phyloP scores from a whole-genome alignment of 2,113 vertebrate genomes.

The Eleginops maclovinus region DNA sequence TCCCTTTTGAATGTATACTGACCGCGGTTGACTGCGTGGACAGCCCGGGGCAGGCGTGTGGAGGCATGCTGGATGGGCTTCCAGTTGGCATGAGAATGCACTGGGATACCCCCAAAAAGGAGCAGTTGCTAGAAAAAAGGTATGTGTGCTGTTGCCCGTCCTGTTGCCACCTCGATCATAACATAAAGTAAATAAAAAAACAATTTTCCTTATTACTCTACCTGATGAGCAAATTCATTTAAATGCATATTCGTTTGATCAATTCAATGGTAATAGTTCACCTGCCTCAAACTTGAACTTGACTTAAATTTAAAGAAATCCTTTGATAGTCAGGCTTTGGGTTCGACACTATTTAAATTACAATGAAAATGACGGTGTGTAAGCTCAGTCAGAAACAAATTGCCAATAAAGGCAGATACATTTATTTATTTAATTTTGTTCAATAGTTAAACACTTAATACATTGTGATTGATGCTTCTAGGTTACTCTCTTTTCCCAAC shows the following conservation, averaged over 20 bases:
- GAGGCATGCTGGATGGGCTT: constrained; percentile 36
- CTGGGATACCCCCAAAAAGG: constrained; percentile 11
- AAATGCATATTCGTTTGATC: no score
- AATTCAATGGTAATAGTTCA: neutral
- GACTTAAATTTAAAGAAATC: neutral
- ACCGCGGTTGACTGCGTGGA: constrained; percentile 37
- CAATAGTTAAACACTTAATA: constrained; percentile 27
- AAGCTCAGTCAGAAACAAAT: neutral
- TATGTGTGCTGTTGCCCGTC: neutral
- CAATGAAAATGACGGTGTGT: neutral
- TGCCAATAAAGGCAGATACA: constrained; percentile 1
- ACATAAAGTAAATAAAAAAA: neutral
- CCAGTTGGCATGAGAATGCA: constrained; percentile 40
- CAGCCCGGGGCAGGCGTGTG: constrained; percentile 10
- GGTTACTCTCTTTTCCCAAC: constrained; percentile 1
- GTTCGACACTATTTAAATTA: neutral
- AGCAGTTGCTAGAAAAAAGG: constrained; percentile 7
- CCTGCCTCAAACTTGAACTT: neutral
- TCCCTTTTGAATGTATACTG: constrained; percentile 36
- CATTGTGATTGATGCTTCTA: constrained; percentile 7
- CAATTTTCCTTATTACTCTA: no score
- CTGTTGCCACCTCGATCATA: constrained; percentile 17
- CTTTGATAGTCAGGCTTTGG: neutral
- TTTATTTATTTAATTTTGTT: neutral
- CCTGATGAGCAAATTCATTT: no score